phyloP scores from a whole-genome alignment of 2,113 vertebrate genomes.

The Uropsilus gracilis region DNA sequence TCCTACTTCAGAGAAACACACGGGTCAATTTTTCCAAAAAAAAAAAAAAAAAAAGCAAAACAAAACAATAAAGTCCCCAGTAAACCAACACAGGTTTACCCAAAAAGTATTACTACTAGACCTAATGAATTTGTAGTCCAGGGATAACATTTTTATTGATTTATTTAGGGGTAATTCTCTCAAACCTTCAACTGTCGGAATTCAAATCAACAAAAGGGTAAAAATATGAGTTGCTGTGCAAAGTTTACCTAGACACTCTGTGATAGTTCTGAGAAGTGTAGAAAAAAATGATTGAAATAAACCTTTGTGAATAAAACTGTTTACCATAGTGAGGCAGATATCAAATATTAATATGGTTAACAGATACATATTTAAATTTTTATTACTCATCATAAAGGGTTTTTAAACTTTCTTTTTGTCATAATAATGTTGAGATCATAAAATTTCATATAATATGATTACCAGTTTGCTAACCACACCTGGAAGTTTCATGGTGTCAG shows the following conservation, averaged over 20 bases:
- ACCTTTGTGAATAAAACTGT: neutral
- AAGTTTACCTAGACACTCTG: neutral
- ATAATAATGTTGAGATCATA: neutral
- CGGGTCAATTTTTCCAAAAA: neutral
- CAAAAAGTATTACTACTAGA: neutral
- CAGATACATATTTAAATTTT: constrained; percentile 1
- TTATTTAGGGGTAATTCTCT: neutral
- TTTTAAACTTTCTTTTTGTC: constrained; percentile 24
- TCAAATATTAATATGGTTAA: neutral
- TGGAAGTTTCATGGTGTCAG: neutral
- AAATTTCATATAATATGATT: neutral
- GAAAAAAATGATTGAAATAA: neutral
- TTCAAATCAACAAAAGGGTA: neutral
- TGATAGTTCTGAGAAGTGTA: neutral
- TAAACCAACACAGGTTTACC: neutral
- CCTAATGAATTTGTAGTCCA: neutral
- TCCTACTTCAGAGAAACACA: neutral
- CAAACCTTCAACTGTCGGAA: neutral
- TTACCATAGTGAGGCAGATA: neutral
- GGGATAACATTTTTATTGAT: neutral
- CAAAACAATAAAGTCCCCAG: neutral
- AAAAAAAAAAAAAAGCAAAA: neutral
- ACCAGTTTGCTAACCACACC: neutral
- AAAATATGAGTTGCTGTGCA: neutral
- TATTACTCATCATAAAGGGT: constrained; percentile 16